Conservation (phyloP, 2,888 invertebrate genomes). For the Hyposoter dolosus region DNA sequence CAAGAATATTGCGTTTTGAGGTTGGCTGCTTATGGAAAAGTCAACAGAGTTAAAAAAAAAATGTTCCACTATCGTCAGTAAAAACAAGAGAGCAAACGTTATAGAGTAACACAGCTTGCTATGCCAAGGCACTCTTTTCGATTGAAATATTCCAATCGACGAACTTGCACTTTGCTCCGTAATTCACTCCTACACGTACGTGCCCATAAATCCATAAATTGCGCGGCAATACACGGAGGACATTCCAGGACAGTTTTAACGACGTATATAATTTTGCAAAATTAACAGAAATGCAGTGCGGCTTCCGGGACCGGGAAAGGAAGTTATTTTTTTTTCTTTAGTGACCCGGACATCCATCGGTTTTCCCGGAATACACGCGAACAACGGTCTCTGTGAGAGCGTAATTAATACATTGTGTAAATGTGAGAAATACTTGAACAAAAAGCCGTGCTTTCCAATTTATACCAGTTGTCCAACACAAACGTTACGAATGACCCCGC, state of each 20-base stretch:
- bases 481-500: neutral
- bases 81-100: slow-evolving; percentile 16
- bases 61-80: neutral
- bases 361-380: neutral
- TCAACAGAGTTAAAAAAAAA: neutral
- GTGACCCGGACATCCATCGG: neutral
- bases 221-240: neutral
- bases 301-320: neutral
- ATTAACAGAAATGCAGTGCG: neutral
- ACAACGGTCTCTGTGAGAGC: neutral
- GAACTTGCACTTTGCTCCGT: slow-evolving; percentile 7
- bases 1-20: neutral
- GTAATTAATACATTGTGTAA: neutral
- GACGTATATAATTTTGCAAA: neutral
- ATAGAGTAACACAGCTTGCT: neutral
- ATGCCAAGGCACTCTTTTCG: slow-evolving; percentile 26
- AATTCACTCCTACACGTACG: neutral
- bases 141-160: slow-evolving; percentile 44
- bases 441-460: neutral
- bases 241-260: neutral
- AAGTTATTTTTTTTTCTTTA: neutral
- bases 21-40: neutral
- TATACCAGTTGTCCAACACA: neutral
- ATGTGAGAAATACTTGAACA: neutral
- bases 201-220: neutral